phyloP scores from a whole-genome alignment of 2,113 vertebrate genomes.

The Falcunculus frontatus region DNA sequence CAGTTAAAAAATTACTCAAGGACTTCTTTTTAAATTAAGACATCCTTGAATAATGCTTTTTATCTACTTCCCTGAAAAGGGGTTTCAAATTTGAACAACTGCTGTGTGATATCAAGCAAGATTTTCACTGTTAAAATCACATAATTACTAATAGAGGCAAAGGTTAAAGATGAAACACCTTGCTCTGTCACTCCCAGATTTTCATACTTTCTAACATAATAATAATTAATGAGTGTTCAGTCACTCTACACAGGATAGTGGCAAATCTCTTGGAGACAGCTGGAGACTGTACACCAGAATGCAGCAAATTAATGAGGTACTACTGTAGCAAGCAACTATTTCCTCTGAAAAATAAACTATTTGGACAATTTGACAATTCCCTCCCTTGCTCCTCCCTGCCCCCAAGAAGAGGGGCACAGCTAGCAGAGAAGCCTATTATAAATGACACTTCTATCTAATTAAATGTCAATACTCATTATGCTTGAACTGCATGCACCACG shows the following conservation, averaged over 20 bases:
- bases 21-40: not conserved
- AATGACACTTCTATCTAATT: not conserved
- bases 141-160: not conserved
- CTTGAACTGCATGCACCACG: not conserved
- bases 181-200: not conserved
- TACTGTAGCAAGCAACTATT: not conserved
- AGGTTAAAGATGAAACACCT: not conserved
- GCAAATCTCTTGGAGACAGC: not conserved
- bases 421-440: not conserved
- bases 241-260: not conserved
- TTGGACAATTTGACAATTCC: not conserved
- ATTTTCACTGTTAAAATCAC: not conserved
- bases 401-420: not conserved
- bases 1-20: not conserved
- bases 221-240: not conserved
- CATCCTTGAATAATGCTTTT: not conserved
- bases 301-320: not conserved
- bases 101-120: not conserved
- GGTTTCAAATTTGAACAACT: not conserved
- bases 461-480: not conserved
- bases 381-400: not conserved
- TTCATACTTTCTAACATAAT: not conserved
- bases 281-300: not conserved
- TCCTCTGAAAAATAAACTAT: not conserved
- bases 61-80: not conserved